Evolutionary conservation across 2,888 invertebrate genomes (phyloP).

Genomic region (Acronicta alni): DNA sequence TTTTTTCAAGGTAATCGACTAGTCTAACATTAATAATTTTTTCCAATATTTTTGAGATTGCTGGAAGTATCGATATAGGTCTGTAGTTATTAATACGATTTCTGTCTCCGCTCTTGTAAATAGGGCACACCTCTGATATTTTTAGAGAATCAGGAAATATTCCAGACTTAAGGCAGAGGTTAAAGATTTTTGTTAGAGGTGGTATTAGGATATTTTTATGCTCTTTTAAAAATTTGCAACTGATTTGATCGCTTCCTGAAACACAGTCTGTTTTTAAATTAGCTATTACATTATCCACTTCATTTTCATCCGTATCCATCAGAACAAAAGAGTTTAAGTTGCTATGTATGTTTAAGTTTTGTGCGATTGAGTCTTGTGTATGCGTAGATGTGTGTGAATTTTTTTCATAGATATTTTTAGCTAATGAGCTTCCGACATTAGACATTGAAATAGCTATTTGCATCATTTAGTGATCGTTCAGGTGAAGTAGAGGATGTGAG

Average conservation of each 20-base stretch:
- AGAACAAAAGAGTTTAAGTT: not conserved
- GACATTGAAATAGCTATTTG: slow-evolving; percentile 4
- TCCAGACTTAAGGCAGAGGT: not conserved
- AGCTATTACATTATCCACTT: not conserved
- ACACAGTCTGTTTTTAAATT: not conserved
- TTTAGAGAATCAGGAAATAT: slow-evolving; percentile 3
- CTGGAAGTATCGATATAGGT: not conserved
- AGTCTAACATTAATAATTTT: not conserved
- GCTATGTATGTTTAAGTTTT: too few species aligned
- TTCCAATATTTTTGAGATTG: slow-evolving; percentile 1
- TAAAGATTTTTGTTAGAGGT: not conserved
- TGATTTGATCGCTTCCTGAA: not conserved
- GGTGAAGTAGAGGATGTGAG: not conserved
- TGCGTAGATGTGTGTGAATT: not conserved
- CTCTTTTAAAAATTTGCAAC: not conserved
- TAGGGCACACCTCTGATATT: not conserved
- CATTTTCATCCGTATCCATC: not conserved
- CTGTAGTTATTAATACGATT: slow-evolving; percentile 1
- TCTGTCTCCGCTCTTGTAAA: slow-evolving; percentile 2
- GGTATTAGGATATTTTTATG: not conserved
- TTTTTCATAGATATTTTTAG: not conserved
- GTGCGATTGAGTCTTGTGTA: too few species aligned
- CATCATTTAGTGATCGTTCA: not conserved
- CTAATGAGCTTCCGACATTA: slow-evolving; percentile 3
- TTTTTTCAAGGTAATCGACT: not conserved